phyloP scores from a whole-genome alignment of 2,113 vertebrate genomes.

The Aegotheles bennettii region DNA sequence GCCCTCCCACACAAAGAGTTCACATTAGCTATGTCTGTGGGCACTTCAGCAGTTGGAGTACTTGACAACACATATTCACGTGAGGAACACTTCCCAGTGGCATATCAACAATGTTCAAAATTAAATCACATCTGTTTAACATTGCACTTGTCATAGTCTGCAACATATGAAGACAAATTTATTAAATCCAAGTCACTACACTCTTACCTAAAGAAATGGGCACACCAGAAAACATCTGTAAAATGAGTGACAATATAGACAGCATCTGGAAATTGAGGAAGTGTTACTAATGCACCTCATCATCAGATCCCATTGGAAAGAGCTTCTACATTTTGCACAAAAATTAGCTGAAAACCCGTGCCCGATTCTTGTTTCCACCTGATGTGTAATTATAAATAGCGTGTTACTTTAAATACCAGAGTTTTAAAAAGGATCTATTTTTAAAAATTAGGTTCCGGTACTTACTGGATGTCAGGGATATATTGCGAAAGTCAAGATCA shows the following conservation, averaged over 20 bases:
- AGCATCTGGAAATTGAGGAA: conserved; percentile 7
- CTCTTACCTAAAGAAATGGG: conserved; percentile 32
- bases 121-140: conserved; percentile 39
- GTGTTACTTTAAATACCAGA: neutral
- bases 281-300: neutral
- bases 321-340: neutral
- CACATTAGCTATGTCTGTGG: neutral
- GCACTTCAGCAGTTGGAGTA: neutral
- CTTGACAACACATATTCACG: conserved; percentile 10
- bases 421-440: neutral
- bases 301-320: neutral
- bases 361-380: neutral
- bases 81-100: conserved; percentile 13
- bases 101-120: conserved; percentile 16
- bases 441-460: neutral
- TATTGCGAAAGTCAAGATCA: neutral
- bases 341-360: neutral
- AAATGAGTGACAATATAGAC: neutral
- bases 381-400: neutral
- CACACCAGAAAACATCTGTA: neutral
- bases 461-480: neutral
- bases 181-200: conserved; percentile 26
- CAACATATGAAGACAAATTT: neutral
- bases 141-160: neutral
- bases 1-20: neutral